phyloP scores from a whole-genome alignment of 2,113 vertebrate genomes.

The Tricholaema leucomelas region DNA sequence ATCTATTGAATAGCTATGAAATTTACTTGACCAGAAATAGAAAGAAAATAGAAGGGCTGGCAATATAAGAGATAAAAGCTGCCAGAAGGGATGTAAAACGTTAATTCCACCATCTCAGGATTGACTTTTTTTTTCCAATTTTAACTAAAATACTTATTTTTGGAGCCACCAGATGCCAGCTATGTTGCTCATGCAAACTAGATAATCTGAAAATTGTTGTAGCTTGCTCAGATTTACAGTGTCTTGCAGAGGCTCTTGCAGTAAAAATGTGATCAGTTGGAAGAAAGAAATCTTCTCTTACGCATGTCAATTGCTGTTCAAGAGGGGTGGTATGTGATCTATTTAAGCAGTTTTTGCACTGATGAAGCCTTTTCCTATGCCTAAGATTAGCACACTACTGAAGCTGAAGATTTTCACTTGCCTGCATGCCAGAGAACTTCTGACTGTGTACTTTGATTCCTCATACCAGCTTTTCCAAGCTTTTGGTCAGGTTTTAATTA shows the following conservation, averaged over 20 bases:
- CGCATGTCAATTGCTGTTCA: background rate
- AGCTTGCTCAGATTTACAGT: background rate
- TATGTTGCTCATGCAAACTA: background rate
- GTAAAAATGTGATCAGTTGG: background rate
- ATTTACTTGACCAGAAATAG: background rate
- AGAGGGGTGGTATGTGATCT: background rate
- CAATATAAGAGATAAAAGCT: conserved; percentile 9
- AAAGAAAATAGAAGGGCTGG: conserved; percentile 25
- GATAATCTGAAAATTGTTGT: conserved; percentile 18
- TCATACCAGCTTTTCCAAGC: background rate
- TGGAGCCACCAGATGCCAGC: conserved; percentile 6
- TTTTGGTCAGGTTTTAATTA: background rate
- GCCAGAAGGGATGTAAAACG: conserved; percentile 25
- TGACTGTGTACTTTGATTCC: background rate
- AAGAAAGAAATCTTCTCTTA: background rate
- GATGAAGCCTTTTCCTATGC: background rate
- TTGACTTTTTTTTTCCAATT: background rate
- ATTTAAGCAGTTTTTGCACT: background rate
- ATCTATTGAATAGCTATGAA: conserved; percentile 17
- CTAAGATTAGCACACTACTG: background rate
- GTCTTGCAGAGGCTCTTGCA: background rate
- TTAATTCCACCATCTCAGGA: conserved; percentile 23
- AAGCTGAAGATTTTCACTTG: background rate
- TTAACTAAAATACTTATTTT: background rate
- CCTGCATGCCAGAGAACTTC: fast-evolving